Evolutionary conservation across 2,888 invertebrate species (phyloP), one percentile per base, ranked within the genome.

Genomic region (Digitonthophagus gazella): DNA sequence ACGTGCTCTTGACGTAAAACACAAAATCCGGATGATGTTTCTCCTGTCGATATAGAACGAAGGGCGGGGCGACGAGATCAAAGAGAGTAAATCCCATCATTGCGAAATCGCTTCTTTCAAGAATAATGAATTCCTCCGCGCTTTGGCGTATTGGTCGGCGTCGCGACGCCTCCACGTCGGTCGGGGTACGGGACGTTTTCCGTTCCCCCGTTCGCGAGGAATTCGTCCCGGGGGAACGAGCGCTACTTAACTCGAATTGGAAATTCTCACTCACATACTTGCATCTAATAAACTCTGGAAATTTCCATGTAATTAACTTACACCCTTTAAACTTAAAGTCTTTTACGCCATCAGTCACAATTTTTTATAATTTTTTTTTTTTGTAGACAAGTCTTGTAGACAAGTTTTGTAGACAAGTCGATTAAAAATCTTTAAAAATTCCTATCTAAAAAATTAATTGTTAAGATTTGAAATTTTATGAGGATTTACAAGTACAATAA

Each of bases 291-390:
- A 82, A 82, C 81, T 81, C 76, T 71, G 79, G 20, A 81, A 82
- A 82, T 82, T 82, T 82, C 81, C 81, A 81, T 82, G 81, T 82
- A 82, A 82, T 82, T 82, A 82, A 82, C 82, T 82, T 81, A 79
- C 78, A 6, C n/a, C n/a, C n/a, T n/a, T n/a, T n/a, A n/a, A n/a
- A n/a, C 28, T 44, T 44, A 6, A 44, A 44, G 28, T 44, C 11
- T 44, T 22, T 22, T n/a, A n/a, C n/a, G 22, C 22, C 22, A 22
- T n/a, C n/a, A n/a, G n/a, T n/a, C n/a, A n/a, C n/a, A n/a, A n/a
- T n/a, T n/a, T n/a, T n/a, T n/a, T n/a, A n/a, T n/a, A n/a, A n/a
- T n/a, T n/a, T n/a, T n/a, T n/a, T n/a, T n/a, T n/a, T n/a, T n/a
- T n/a, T n/a, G n/a, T n/a, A n/a, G n/a, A n/a, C n/a, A n/a, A n/a